phyloP scores from a whole-genome alignment of 1,140 invertebrate species.

The Listronotus oregonensis region DNA sequence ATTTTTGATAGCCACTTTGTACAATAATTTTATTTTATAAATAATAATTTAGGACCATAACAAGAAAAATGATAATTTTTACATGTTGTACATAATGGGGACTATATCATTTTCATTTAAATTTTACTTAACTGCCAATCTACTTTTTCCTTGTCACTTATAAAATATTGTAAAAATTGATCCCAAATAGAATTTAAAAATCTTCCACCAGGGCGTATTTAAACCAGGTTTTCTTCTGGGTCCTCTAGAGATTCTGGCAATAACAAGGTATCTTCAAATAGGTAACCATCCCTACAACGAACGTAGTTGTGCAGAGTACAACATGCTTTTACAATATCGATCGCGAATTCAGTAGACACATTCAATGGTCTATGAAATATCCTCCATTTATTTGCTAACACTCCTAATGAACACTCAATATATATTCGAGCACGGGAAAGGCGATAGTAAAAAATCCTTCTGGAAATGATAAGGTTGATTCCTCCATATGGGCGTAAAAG shows the following conservation, averaged over 20 bases:
- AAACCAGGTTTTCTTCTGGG: not conserved
- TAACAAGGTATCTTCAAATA: constrained; percentile 47
- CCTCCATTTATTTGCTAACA: constrained; percentile 52
- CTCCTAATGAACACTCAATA: constrained; percentile 56
- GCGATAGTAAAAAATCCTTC: constrained; percentile 58
- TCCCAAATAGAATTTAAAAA: constrained; percentile 1
- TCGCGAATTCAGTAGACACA: constrained; percentile 44
- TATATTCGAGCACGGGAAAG: constrained; percentile 51
- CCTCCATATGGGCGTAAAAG: too few relatives aligned
- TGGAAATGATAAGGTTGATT: constrained; percentile 46
- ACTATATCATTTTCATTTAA: too few relatives aligned
- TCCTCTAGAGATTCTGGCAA: not conserved
- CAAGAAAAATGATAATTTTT: too few relatives aligned
- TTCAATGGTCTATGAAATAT: too few relatives aligned
- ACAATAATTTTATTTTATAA: too few relatives aligned
- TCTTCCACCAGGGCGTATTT: not conserved
- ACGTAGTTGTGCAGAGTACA: constrained; percentile 55
- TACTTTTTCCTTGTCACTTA: too few relatives aligned
- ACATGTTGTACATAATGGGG: too few relatives aligned
- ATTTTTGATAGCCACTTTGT: too few relatives aligned
- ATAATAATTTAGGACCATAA: too few relatives aligned
- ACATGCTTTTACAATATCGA: constrained; percentile 49
- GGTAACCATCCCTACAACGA: constrained; percentile 48
- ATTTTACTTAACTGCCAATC: too few relatives aligned
- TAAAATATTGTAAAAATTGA: constrained; percentile 1